Base-by-base conservation (phyloP, 2,888 invertebrate species). In the Caenorhabditis virilis region DNA sequence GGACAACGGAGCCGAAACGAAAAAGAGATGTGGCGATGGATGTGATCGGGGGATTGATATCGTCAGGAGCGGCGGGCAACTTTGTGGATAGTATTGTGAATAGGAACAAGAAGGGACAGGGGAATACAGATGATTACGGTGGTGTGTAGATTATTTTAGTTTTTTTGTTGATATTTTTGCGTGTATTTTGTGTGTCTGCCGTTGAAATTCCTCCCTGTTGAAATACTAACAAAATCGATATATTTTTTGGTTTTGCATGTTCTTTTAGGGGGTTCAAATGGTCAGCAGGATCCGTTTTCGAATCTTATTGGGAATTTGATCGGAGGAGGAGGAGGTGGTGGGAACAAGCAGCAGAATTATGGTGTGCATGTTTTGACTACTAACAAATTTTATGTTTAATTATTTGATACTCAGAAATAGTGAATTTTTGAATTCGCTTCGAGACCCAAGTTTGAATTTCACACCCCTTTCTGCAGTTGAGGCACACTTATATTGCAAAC, bases 1-100 rank as follows among this genome's bases (percentile, higher is more conserved):
- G 52, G 25, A 33, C 26, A 23, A 45, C 7, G 26, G 42, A 55
- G 27, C 41, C 30, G 22, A 71, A 69, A 35, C 33, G 74, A 51
- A 74, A 74, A 46, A 45, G 74, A 15, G 74, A 74, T 53, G 43
- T 68, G 51, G 69, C 67, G 9, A 62, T 55, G 48, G 72, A 70
- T 56, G 50, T 74, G 16, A 67, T 74, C 35, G 74, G 74, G 15
- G 74, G 66, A 13, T 22, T 67, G 26, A 46, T 66, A 45, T 35
- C 27, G 13, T 43, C 35, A 27, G 61, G 51, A 15, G 56, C 50
- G 4, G 63, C 63, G 15, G 22, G 35, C 6, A 46, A 46, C 25
- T 46, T 70, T 23, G 56, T 70, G 30, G 61, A 58, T 30, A 60
- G 53, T 42, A 50, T 67, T 18, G 39, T 62, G 23, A 57, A 67